phyloP scores from a whole-genome alignment of 1,140 invertebrate genomes.

The Tetramorium parvispinum region DNA sequence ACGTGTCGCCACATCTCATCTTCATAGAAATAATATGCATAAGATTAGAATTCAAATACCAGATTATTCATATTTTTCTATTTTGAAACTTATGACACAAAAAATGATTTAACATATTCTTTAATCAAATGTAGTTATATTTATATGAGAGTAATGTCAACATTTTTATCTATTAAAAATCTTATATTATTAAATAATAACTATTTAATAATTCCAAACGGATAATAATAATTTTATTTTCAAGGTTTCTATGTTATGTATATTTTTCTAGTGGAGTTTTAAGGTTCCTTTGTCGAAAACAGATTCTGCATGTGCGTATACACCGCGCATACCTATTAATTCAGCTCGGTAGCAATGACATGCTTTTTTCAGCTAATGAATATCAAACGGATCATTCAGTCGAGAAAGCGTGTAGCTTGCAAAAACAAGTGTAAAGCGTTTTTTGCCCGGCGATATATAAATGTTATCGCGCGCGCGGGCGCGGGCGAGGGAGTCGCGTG shows the following conservation, averaged over 20 bases:
- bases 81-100: not conserved
- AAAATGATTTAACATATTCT: not conserved
- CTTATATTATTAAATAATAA: not conserved
- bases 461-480: not conserved
- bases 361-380: constrained; percentile 37
- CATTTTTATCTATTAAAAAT: not conserved
- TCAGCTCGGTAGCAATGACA: not conserved
- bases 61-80: not conserved
- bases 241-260: not conserved
- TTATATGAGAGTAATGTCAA: not conserved
- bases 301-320: not conserved
- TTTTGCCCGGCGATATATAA: not conserved
- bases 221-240: not conserved
- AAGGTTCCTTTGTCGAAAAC: not conserved
- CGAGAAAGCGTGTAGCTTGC: constrained; percentile 38
- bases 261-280: not conserved
- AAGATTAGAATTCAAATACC: not conserved
- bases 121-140: not conserved
- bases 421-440: constrained; percentile 15
- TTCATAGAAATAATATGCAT: not conserved
- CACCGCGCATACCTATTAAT: not conserved
- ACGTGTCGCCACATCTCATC: not conserved
- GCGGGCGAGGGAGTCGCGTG: not conserved
- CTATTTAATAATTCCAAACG: not conserved
- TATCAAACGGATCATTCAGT: constrained; percentile 5